Percentiles rank a stretch among this genome's conserved stretches.
phyloP scores from a whole-genome alignment of 2,113 vertebrate species.

The Macrotis lagotis region DNA sequence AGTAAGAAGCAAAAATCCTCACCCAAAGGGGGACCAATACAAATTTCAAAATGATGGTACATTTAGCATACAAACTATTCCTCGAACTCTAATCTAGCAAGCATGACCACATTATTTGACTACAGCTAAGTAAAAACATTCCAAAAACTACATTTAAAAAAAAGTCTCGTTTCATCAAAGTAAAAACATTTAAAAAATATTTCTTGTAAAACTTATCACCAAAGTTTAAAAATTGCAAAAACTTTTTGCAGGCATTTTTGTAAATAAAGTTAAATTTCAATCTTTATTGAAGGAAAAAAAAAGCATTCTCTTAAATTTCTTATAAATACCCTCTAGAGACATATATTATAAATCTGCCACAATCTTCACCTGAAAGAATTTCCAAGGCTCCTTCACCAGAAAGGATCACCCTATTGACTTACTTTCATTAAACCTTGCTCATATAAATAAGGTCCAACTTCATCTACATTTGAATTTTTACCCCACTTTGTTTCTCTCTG shows the following conservation, averaged over 20 bases:
- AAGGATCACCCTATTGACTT: constrained; percentile 52
- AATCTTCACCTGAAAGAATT: constrained; percentile 68
- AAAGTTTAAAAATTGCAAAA: constrained; percentile 70
- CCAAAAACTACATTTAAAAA: constrained; percentile 55
- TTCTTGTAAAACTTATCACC: constrained; percentile 55
- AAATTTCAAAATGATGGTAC: constrained; percentile 71
- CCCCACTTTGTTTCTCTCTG: background rate
- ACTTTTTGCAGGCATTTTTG: constrained; percentile 69
- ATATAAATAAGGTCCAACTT: constrained; percentile 34
- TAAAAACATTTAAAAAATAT: constrained; percentile 68
- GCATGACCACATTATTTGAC: constrained; percentile 64
- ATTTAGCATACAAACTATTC: constrained; percentile 71
- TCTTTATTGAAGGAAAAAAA: constrained; percentile 71
- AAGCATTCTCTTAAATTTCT: constrained; percentile 61
- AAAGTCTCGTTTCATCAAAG: constrained; percentile 62
- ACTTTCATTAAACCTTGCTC: constrained; percentile 14
- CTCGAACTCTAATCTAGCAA: constrained; percentile 69
- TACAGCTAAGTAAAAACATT: constrained; percentile 72
- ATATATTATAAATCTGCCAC: constrained; percentile 68
- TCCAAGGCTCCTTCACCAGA: constrained; percentile 61
- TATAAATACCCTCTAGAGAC: constrained; percentile 70
- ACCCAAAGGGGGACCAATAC: constrained; percentile 55
- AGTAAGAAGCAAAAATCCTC: constrained; percentile 71
- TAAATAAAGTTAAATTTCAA: constrained; percentile 70
- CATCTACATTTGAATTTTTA: background rate